phyloP scores from a whole-genome alignment of 1,140 invertebrate genomes.

The Papilio dardanus region DNA sequence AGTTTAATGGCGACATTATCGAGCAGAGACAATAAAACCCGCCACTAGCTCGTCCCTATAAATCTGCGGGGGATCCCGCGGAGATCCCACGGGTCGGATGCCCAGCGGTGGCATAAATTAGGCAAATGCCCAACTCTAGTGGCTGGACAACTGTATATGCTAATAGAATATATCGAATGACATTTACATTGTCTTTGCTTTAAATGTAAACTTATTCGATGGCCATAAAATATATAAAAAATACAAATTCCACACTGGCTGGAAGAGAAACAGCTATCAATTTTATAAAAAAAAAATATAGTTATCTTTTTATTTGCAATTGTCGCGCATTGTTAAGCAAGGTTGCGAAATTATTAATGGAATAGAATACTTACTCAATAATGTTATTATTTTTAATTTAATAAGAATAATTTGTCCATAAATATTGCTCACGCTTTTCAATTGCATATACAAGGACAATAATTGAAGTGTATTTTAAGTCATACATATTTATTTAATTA shows the following conservation, averaged over 20 bases:
- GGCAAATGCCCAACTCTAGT: conserved; percentile 19
- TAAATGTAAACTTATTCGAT: not conserved
- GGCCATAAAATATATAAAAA: too few species aligned
- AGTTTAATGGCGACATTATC: conserved; percentile 36
- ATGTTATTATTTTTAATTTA: conserved; percentile 12
- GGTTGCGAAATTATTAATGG: conserved; percentile 23
- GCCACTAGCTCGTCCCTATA: conserved; percentile 34
- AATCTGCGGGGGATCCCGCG: conserved; percentile 26
- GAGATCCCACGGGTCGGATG: conserved; percentile 28
- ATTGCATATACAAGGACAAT: not conserved
- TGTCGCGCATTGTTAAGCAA: conserved; percentile 22
- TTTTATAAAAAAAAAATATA: conserved; percentile 22
- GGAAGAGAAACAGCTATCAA: not conserved
- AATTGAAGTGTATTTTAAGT: not conserved
- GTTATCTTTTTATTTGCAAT: conserved; percentile 30
- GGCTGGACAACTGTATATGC: conserved; percentile 35
- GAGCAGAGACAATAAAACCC: conserved; percentile 32
- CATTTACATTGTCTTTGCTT: conserved; percentile 37
- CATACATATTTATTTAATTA: not conserved
- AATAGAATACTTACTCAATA: not conserved
- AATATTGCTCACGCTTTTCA: not conserved
- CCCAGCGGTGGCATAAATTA: conserved; percentile 34
- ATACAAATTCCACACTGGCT: conserved; percentile 27
- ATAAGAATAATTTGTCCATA: conserved; percentile 7
- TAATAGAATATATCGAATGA: conserved; percentile 35